Base-by-base conservation (phyloP, 2,113 vertebrate genomes). In the Amazona vittata region DNA sequence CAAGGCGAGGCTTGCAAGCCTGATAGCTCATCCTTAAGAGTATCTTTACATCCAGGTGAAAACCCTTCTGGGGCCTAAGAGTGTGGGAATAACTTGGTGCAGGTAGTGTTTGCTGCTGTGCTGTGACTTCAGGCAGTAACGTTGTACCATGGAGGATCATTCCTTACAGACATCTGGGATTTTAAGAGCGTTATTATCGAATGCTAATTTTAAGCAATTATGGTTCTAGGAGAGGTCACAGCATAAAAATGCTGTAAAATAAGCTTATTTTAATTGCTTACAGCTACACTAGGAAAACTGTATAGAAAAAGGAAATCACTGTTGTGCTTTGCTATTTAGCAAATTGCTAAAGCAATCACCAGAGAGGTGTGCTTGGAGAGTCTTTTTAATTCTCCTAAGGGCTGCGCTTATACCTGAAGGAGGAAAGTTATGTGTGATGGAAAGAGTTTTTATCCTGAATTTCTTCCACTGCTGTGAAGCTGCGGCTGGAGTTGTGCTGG, bases 131-230 rank as follows among this genome's bases (percentile, higher is more conserved):
- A 47, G 62, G 73, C 14, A 59, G 12, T n/a, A 41, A 60, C 0
- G 0, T 11, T 59, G n/a, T 50, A 57, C 65, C 3, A 1, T 0
- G 0, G 43, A 89, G 28, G 68, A 44, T 35, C 57, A 91, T 92
- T 44, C 79, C 83, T 71, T 86, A 35, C 55, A 73, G 43, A 49
- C 41, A 31, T 64, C 26, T 57, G 46, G 55, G 7, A 7, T 62
- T 90, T 94, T 86, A 84, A 92, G 19, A 86, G 44, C 17, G 11
- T 86, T 79, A 62, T 59, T 88, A 70, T 39, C 2, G 4, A 96
- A 94, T 78, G 65, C 57, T 93, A 73, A 86, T 95, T 92, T 78
- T 78, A 86, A 89, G 80, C 69, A 94, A 29, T 86, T 91, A 44
- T 7, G 9, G 60, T 75, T 81, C 39, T 86, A 92, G 46, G 62